These are phyloP conservation scores for Hermaeophaga mercurialis DNA, from an alignment of 2,888 invertebrate genomes.

Conservation along the genomic window DNA sequence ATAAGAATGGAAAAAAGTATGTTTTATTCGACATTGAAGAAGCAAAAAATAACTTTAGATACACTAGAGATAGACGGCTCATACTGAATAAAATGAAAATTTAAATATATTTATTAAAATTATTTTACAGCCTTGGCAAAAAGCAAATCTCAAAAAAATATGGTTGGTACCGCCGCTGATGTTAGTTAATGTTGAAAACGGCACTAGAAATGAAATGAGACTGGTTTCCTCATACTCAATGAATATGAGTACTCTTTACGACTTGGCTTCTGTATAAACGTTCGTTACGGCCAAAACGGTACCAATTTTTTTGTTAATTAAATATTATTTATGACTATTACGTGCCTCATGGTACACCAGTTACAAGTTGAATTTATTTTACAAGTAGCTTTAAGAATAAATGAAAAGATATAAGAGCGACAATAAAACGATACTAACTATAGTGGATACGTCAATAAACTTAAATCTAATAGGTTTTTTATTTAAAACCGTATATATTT, in stretches of 20 bases:
- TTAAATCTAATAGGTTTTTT: neutral
- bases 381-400: slow-evolving; percentile 16
- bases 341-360: slow-evolving; percentile 20
- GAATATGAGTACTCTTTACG: slow-evolving; percentile 23
- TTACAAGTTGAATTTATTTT: slow-evolving; percentile 16
- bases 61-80: too few species aligned
- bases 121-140: too few species aligned
- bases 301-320: slow-evolving; percentile 23
- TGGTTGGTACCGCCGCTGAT: slow-evolving; percentile 6
- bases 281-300: slow-evolving; percentile 23
- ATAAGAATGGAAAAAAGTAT: too few species aligned
- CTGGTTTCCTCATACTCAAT: slow-evolving; percentile 29
- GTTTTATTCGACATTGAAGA: too few species aligned
- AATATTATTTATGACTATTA: slow-evolving; percentile 24
- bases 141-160: too few species aligned
- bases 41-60: too few species aligned
- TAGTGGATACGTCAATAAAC: slow-evolving; percentile 8
- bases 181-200: slow-evolving; percentile 23
- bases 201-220: slow-evolving; percentile 32
- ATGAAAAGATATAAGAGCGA: slow-evolving; percentile 2
- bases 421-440: too few species aligned
- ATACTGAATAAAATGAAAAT: too few species aligned
- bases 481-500: too few species aligned
- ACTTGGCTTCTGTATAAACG: slow-evolving; percentile 23
- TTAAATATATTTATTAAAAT: too few species aligned